Evolutionary conservation across 53 echinoderm and acorn worm species (phyloP).

Genomic region (Holothuria leucospilota): DNA sequence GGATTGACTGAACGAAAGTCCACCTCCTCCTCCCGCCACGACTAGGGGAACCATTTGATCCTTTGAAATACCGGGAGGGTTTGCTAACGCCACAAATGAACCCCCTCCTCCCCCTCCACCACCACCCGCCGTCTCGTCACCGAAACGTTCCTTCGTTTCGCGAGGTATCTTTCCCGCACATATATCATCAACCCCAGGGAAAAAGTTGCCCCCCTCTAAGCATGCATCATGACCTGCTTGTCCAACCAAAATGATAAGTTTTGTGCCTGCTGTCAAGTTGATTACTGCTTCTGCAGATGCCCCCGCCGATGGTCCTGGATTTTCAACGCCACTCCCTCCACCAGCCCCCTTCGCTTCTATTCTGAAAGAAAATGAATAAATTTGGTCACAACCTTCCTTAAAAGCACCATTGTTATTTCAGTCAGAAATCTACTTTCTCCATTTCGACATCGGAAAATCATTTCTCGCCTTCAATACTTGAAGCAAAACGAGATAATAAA

Average conservation of each 20-base stretch:
- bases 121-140: constrained; percentile 72
- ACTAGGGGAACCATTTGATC: no score
- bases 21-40: constrained; percentile 93
- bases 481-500: no score
- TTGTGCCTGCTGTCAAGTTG: constrained; percentile 67
- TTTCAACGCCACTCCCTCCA: constrained; percentile 89
- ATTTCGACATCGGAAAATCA: no score
- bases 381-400: not conserved
- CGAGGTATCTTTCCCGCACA: constrained; percentile 56
- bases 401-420: not conserved
- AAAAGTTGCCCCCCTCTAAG: not conserved
- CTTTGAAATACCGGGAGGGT: no score
- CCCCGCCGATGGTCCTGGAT: constrained; percentile 76
- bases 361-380: constrained; percentile 32
- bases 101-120: constrained; percentile 95
- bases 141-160: constrained; percentile 47
- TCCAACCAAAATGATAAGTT: constrained; percentile 79
- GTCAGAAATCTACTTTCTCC: no score
- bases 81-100: constrained; percentile 13
- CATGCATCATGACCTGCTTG: constrained; percentile 87
- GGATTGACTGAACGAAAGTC: constrained; percentile 74
- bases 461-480: no score
- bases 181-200: constrained; percentile 9
- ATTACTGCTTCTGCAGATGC: constrained; percentile 75
- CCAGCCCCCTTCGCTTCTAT: constrained; percentile 76